phyloP scores from a whole-genome alignment of 2,888 invertebrate species.

The Nasonovia ribisnigri region DNA sequence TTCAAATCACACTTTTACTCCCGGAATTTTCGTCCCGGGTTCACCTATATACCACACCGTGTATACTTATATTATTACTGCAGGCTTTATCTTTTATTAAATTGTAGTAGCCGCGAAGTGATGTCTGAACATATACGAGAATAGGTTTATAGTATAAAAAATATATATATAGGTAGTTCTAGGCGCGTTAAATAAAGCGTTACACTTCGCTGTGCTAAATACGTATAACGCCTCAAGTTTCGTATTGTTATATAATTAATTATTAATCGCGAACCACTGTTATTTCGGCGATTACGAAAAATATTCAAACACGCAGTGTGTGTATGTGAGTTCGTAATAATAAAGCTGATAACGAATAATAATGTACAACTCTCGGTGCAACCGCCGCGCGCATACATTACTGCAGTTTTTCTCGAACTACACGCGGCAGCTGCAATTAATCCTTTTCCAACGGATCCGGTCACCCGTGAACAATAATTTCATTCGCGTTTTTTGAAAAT shows the following conservation, averaged over 20 bases:
- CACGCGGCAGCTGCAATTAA: slow-evolving; percentile 2
- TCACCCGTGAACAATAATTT: not conserved
- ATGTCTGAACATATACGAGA: not conserved
- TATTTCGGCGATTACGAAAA: no score
- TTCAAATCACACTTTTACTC: not conserved
- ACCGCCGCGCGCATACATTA: not conserved
- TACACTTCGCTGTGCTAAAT: no score
- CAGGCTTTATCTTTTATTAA: no score
- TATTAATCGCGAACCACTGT: no score
- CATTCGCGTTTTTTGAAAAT: not conserved
- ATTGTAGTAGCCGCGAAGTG: no score
- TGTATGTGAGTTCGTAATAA: not conserved
- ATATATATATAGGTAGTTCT: not conserved
- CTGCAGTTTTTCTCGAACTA: not conserved
- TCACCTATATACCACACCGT: no score
- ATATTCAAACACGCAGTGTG: no score
- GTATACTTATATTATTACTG: no score
- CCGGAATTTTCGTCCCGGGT: not conserved
- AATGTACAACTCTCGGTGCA: not conserved
- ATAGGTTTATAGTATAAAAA: no score
- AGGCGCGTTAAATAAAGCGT: not conserved
- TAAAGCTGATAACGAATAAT: not conserved
- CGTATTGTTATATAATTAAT: no score
- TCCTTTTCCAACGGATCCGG: slow-evolving; percentile 36
- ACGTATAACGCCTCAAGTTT: no score